Percentiles rank a stretch among this genome's conserved stretches.
Conservation (phyloP, 1,140 invertebrate species). For the Drosophila yakuba region DNA sequence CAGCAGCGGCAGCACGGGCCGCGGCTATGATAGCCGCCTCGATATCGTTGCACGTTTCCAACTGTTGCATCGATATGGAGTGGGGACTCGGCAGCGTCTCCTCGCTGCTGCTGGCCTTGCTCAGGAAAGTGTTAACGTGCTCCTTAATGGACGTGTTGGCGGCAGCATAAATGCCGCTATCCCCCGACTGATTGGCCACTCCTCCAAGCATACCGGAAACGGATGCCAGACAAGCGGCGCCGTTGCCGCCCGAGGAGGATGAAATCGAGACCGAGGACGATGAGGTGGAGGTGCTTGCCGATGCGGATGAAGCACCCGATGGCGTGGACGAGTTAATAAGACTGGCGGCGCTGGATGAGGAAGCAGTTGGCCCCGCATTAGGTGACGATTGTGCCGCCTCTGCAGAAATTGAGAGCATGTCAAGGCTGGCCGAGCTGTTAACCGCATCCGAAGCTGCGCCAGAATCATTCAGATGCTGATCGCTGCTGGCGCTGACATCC, state of each 20-base stretch:
- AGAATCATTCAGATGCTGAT: slow-evolving; percentile 63
- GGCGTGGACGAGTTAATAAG: slow-evolving; percentile 38
- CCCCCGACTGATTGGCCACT: slow-evolving; percentile 67
- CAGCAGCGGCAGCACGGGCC: slow-evolving; percentile 70
- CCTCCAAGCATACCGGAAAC: slow-evolving; percentile 23
- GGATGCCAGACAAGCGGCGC: slow-evolving; percentile 15
- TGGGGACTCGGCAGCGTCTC: slow-evolving; percentile 19
- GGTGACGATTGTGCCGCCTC: slow-evolving; percentile 71
- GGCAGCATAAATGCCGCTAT: slow-evolving; percentile 70
- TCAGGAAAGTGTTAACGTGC: slow-evolving; percentile 64
- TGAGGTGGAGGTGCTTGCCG: slow-evolving; percentile 43
- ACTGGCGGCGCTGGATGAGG: slow-evolving; percentile 47
- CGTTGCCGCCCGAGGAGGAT: slow-evolving; percentile 24
- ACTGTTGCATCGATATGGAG: slow-evolving; percentile 52
- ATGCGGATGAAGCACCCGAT: slow-evolving; percentile 41
- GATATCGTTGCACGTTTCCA: slow-evolving; percentile 81
- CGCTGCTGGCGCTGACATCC: slow-evolving; percentile 22
- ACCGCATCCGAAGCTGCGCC: slow-evolving; percentile 60
- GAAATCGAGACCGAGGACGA: slow-evolving; percentile 51
- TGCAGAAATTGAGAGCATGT: slow-evolving; percentile 69
- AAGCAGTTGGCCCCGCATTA: slow-evolving; percentile 39
- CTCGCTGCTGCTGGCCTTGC: slow-evolving; percentile 63
- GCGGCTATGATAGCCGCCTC: slow-evolving; percentile 80
- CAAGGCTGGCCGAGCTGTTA: slow-evolving; percentile 66
- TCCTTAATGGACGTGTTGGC: slow-evolving; percentile 65